A percentile compares a stretch with the other conserved stretches of the same genome.
Conservation (phyloP, 2,113 vertebrate species). For the Puntigrus tetrazona region DNA sequence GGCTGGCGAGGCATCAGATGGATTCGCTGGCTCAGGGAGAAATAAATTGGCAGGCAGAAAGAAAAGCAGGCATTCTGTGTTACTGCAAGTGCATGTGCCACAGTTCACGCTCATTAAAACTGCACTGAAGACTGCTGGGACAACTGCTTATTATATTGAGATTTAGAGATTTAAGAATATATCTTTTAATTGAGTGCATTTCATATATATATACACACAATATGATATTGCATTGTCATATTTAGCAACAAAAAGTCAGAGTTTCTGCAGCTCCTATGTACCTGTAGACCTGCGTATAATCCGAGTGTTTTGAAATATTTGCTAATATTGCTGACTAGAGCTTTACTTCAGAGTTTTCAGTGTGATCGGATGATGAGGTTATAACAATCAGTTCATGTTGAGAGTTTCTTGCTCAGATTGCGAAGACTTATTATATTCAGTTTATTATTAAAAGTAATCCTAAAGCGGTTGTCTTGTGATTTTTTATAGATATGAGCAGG, state of each 20-base stretch:
- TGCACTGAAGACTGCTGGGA: background rate
- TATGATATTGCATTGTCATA: background rate
- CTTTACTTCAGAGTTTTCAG: background rate
- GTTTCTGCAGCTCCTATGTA: background rate
- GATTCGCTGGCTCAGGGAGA: background rate
- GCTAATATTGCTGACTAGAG: background rate
- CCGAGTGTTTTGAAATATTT: background rate
- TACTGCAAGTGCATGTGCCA: conserved; percentile 6
- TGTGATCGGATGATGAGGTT: background rate
- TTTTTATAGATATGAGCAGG: no score
- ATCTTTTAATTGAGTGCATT: background rate
- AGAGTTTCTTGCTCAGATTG: background rate
- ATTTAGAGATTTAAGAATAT: background rate
- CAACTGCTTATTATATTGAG: background rate
- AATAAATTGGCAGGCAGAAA: conserved; percentile 17
- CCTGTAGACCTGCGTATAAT: background rate
- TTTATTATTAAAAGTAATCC: background rate
- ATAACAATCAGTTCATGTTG: background rate
- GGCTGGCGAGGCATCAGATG: conserved; percentile 7
- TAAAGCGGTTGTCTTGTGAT: no score
- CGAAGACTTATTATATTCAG: background rate
- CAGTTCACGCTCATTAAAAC: background rate
- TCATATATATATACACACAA: background rate
- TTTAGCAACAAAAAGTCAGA: background rate
- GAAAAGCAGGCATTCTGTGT: conserved; percentile 1